Conservation (phyloP, 2,888 invertebrate species). For the Apotomis betuletana region DNA sequence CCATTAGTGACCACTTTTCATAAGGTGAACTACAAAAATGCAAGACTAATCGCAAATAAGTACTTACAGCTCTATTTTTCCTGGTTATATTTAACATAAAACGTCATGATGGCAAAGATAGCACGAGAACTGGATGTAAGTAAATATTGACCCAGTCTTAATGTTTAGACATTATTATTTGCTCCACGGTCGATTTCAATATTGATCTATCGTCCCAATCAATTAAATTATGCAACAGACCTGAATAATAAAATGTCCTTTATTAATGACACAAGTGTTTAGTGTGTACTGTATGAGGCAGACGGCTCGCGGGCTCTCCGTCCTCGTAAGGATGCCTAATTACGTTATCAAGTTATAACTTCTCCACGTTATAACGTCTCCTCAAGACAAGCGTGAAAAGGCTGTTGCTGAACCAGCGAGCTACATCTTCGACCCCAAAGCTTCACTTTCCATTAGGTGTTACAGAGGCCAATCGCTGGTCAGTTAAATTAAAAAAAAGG, state of each 20-base stretch:
- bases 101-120: conserved; percentile 13
- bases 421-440: no score
- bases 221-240: conserved; percentile 53
- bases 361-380: no score
- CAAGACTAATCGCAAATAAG: background rate
- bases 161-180: conserved; percentile 49
- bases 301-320: no score
- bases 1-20: background rate
- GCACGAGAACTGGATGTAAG: conserved; percentile 24
- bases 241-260: background rate
- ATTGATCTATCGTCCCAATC: conserved; percentile 53
- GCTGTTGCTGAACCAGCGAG: no score
- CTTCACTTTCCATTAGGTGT: no score
- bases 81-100: background rate
- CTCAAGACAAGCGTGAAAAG: no score
- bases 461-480: no score
- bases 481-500: no score
- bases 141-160: conserved; percentile 37
- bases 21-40: background rate
- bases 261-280: no score
- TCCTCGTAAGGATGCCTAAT: no score
- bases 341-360: no score
- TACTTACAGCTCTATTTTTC: conserved; percentile 1
- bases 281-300: no score
- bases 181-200: conserved; percentile 53